phyloP scores from a whole-genome alignment of 1,140 invertebrate species.

The Drosophila neocordata region DNA sequence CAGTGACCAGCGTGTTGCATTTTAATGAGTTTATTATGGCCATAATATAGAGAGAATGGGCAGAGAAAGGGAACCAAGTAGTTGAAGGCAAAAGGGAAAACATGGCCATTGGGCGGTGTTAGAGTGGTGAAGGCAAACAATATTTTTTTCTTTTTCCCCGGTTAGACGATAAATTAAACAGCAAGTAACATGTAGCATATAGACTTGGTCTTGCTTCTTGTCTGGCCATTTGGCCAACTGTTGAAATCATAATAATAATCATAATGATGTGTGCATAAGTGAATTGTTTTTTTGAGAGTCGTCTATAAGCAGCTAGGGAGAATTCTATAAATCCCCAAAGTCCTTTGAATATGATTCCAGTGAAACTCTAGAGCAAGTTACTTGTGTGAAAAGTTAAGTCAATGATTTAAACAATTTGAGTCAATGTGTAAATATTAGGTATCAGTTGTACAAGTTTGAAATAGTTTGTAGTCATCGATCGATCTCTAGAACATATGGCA shows the following conservation, averaged over 20 bases:
- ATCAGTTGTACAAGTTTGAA: too few relatives aligned
- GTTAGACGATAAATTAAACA: slow-evolving; percentile 71
- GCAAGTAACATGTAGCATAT: slow-evolving; percentile 31
- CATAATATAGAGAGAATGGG: slow-evolving; percentile 45
- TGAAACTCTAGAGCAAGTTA: neutral
- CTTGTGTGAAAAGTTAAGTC: too few relatives aligned
- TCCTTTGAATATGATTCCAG: neutral
- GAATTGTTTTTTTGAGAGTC: slow-evolving; percentile 29
- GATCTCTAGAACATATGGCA: too few relatives aligned
- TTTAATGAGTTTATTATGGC: slow-evolving; percentile 79
- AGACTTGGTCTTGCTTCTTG: slow-evolving; percentile 15
- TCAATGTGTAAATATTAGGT: too few relatives aligned
- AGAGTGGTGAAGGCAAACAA: slow-evolving; percentile 51
- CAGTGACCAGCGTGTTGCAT: slow-evolving; percentile 59
- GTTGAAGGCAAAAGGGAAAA: slow-evolving; percentile 35
- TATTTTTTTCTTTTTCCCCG: slow-evolving; percentile 29
- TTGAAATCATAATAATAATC: slow-evolving; percentile 64
- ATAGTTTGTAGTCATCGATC: too few relatives aligned
- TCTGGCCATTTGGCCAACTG: slow-evolving; percentile 3
- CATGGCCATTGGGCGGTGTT: too few relatives aligned
- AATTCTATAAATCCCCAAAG: neutral
- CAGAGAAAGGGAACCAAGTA: slow-evolving; percentile 8
- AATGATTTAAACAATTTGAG: too few relatives aligned
- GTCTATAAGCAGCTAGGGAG: neutral
- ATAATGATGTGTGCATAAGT: slow-evolving; percentile 77